phyloP scores from a whole-genome alignment of 2,113 vertebrate species.

The Bubo scandiacus region DNA sequence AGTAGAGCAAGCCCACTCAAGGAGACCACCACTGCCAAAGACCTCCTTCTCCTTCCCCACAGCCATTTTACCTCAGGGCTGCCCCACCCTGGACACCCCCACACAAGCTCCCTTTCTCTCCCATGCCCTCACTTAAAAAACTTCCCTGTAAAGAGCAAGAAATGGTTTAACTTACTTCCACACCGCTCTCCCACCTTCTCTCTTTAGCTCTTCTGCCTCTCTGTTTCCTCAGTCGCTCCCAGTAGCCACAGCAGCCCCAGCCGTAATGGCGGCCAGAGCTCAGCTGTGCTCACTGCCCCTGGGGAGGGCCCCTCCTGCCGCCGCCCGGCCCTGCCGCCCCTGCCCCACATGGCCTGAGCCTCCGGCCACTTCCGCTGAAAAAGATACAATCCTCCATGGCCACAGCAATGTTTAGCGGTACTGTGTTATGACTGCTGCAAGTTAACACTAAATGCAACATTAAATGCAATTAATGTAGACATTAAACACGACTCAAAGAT shows the following conservation, averaged over 20 bases:
- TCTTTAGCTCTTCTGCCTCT: too few relatives aligned
- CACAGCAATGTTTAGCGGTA: fast-evolving
- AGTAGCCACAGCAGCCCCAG: neutral
- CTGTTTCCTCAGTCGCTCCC: fast-evolving
- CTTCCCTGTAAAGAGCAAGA: neutral
- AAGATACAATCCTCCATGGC: fast-evolving
- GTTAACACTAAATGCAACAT: neutral
- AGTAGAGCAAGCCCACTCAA: too few relatives aligned
- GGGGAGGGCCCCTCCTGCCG: neutral
- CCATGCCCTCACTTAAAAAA: neutral
- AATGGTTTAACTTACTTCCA: neutral
- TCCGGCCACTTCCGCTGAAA: fast-evolving
- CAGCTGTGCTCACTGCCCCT: neutral
- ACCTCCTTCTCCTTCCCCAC: too few relatives aligned
- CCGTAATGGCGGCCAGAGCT: fast-evolving
- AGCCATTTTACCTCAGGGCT: neutral
- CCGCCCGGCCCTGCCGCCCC: fast-evolving
- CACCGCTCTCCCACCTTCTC: fast-evolving
- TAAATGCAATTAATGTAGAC: neutral
- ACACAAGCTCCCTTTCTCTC: too few relatives aligned
- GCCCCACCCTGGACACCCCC: fast-evolving
- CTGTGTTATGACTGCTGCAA: fast-evolving
- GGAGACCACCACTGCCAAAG: fast-evolving
- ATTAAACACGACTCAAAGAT: fast-evolving
- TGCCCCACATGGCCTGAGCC: fast-evolving